These are phyloP conservation scores for Anoplopoma fimbria DNA, from an alignment of 2,113 vertebrate genomes.

Conservation along the genomic window DNA sequence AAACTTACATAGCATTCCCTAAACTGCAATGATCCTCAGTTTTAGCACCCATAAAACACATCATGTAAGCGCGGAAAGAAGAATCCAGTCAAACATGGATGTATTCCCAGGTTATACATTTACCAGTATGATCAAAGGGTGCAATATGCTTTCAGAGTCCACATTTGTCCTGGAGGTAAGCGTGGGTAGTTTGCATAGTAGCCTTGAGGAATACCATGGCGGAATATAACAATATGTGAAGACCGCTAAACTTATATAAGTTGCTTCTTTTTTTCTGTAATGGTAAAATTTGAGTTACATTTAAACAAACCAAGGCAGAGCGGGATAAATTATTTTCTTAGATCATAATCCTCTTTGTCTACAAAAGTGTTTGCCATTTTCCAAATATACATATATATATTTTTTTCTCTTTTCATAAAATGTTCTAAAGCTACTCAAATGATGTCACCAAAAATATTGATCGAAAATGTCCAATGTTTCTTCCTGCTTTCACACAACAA, in stretches of 20 bases:
- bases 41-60: constrained; percentile 17
- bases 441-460: constrained; percentile 3
- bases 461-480: constrained; percentile 25
- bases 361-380: constrained; percentile 9
- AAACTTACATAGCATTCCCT: not conserved
- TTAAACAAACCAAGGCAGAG: not conserved
- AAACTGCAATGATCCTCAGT: not conserved
- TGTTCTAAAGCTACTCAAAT: not conserved
- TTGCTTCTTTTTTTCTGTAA: not conserved
- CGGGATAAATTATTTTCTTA: constrained; percentile 11
- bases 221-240: constrained; percentile 31
- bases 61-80: not conserved
- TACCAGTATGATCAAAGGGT: constrained; percentile 49
- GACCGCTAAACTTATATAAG: constrained; percentile 23
- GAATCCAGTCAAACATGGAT: constrained; percentile 12
- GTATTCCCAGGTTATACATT: constrained; percentile 24
- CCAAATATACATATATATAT: not conserved
- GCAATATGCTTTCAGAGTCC: constrained; percentile 24
- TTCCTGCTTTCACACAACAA: constrained; percentile 39
- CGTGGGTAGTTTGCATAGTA: constrained; percentile 25
- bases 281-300: constrained; percentile 17
- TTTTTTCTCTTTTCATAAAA: not conserved
- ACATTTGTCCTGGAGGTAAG: constrained; percentile 31
- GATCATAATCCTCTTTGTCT: constrained; percentile 7
- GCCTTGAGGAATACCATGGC: constrained; percentile 16